Percentiles rank a stretch among this genome's conserved stretches.
Evolutionary conservation across 2,888 invertebrate genomes (phyloP).

Genomic region (Drosophila formosana): DNA sequence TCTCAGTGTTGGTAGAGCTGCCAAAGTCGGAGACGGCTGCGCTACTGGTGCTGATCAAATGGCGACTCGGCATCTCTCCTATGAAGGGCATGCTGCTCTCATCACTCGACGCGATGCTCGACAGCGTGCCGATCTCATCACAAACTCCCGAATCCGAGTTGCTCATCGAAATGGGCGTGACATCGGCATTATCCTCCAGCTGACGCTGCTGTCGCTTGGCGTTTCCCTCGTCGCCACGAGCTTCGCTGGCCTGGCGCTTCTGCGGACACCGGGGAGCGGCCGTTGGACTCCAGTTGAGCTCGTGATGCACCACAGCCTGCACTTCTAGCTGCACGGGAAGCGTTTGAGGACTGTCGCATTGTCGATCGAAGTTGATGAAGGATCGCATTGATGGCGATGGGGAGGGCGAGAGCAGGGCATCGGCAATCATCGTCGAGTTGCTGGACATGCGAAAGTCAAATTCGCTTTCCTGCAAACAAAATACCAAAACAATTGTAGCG

Average conservation of each 20-base stretch:
- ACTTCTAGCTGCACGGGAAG: slow-evolving; percentile 55
- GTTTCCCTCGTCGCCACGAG: background rate
- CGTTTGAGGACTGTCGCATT: slow-evolving; percentile 56
- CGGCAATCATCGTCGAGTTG: slow-evolving; percentile 77
- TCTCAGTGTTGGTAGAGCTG: background rate
- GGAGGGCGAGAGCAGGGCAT: background rate
- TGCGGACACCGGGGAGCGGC: background rate
- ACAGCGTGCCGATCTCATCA: slow-evolving; percentile 41
- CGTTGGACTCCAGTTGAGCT: slow-evolving; percentile 72
- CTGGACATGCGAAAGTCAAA: slow-evolving; percentile 54
- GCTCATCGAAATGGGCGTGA: slow-evolving; percentile 28
- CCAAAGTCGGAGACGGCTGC: slow-evolving; percentile 58
- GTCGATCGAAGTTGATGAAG: slow-evolving; percentile 4
- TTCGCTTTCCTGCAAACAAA: slow-evolving; percentile 68
- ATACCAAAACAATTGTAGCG: background rate
- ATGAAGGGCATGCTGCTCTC: slow-evolving; percentile 32
- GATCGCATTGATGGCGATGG: background rate
- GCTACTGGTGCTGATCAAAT: slow-evolving; percentile 69
- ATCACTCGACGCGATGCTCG: slow-evolving; percentile 28
- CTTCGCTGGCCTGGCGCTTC: slow-evolving; percentile 13
- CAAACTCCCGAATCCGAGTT: slow-evolving; percentile 53
- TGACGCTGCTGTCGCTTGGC: background rate
- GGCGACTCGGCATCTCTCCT: slow-evolving; percentile 60
- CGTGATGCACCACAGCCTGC: slow-evolving; percentile 74
- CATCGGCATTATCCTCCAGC: slow-evolving; percentile 9